These are phyloP conservation scores for Charina bottae DNA, from an alignment of 2,113 vertebrate species.

Conservation along the genomic window DNA sequence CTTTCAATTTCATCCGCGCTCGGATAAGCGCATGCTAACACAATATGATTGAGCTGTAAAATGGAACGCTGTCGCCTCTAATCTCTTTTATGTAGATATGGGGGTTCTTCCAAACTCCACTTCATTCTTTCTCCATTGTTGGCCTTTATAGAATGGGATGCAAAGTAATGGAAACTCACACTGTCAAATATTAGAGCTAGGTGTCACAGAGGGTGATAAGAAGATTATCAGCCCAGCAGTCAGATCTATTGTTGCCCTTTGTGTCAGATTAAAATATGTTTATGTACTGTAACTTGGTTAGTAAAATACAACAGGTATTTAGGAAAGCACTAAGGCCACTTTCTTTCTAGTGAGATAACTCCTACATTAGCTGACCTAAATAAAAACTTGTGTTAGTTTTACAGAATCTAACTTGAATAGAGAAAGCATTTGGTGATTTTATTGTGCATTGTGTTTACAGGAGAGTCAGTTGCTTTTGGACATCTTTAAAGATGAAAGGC, in stretches of 20 bases:
- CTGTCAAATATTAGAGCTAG: constrained; percentile 78
- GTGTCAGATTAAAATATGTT: constrained; percentile 83
- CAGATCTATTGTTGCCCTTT: constrained; percentile 79
- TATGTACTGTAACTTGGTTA: constrained; percentile 76
- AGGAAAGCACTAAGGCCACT: constrained; percentile 49
- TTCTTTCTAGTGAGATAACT: constrained; percentile 64
- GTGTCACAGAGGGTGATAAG: constrained; percentile 83
- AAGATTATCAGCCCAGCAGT: constrained; percentile 78
- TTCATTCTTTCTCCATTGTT: constrained; percentile 79
- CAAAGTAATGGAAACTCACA: constrained; percentile 72
- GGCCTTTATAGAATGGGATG: constrained; percentile 79
- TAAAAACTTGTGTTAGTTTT: constrained; percentile 60
- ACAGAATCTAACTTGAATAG: constrained; percentile 28
- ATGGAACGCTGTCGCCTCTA: constrained; percentile 91
- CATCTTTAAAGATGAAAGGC: constrained; percentile 45
- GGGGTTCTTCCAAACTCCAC: constrained; percentile 82
- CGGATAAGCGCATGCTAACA: constrained; percentile 95
- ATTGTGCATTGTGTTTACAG: constrained; percentile 39
- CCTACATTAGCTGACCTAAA: constrained; percentile 66
- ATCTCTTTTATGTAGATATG: constrained; percentile 97
- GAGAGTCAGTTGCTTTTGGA: constrained; percentile 32
- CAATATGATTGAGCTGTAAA: constrained; percentile 99
- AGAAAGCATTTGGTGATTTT: constrained; percentile 18
- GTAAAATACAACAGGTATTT: constrained; percentile 70
- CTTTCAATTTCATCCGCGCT: constrained; percentile 95